Evolutionary conservation across 2,113 vertebrate genomes (phyloP), one percentile per base, ranked within the genome.

Genomic region (Ptyas mucosa): DNA sequence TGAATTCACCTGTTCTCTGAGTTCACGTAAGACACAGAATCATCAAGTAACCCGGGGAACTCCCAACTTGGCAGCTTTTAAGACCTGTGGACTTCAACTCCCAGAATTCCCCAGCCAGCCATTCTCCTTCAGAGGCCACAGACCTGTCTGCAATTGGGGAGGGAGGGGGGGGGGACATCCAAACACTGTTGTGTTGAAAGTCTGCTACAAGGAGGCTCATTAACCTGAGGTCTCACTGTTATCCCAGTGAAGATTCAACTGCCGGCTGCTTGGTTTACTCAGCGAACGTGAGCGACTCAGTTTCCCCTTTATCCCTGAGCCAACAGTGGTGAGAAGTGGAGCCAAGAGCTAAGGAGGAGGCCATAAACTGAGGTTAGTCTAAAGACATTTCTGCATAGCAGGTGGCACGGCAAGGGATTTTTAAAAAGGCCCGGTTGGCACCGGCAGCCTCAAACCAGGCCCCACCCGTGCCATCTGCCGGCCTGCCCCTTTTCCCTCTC

Each of bases 261-360:
- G 11, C 10, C 10, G 11, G 61, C 61, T 29, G 61, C 26, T 69
- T n/a, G 29, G 64, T 15, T 15, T 34, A 34, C 14, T 34, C 64
- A 7, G 29, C 29, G 2, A 15, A 34, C 7, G n/a, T 2, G 64
- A 34, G n/a, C n/a, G 5, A 75, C 64, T 34, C 12, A 7, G 12
- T 34, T 75, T 75, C n/a, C 12, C n/a, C 64, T 75, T 8, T 1
- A 75, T 34, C 64, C 64, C 64, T 75, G 5, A 75, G 29, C 64
- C 14, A 0, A 7, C n/a, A 15, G 64, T 0, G 6, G n/a, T n/a
- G 8, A 18, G n/a, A 34, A 20, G n/a, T 0, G 69, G 69, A 75
- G n/a, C n/a, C 64, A 6, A 69, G 64, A 29, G 58, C 58, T 29
- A 14, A n/a, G 29, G 61, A n/a, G 29, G 29, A 14, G 11, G 29